Evolutionary conservation across 2,888 invertebrate species (phyloP).

Genomic region (Norana najaformis): DNA sequence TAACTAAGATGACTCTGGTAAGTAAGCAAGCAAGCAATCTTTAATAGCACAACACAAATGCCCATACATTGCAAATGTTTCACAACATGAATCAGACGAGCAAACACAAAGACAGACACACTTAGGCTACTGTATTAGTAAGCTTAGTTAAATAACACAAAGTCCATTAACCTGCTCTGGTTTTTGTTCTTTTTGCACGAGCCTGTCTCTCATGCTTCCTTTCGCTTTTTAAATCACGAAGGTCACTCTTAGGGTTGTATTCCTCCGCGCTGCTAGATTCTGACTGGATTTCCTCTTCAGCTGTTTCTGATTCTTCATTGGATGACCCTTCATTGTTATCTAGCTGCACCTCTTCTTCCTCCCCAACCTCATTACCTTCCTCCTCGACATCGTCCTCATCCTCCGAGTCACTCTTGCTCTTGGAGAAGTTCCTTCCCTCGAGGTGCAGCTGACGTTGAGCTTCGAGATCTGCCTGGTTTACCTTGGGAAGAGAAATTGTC

Average conservation of each 20-base stretch:
- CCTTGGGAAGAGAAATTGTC: background rate
- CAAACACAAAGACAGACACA: too few species aligned
- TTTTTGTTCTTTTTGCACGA: conserved; percentile 30
- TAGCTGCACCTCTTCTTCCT: conserved; percentile 14
- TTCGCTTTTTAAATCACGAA: conserved; percentile 34
- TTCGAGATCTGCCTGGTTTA: conserved; percentile 30
- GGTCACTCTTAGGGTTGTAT: conserved; percentile 33
- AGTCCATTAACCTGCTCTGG: conserved; percentile 29
- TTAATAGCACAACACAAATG: too few species aligned
- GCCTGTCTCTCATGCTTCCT: conserved; percentile 30
- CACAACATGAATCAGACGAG: too few species aligned
- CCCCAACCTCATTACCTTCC: background rate
- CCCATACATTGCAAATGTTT: too few species aligned
- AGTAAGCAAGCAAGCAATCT: too few species aligned
- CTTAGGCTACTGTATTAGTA: background rate
- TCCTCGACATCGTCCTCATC: conserved; percentile 26
- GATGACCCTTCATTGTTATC: conserved; percentile 13
- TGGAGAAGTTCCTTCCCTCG: conserved; percentile 34
- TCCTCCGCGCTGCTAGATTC: conserved; percentile 36
- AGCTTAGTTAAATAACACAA: background rate
- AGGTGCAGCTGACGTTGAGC: conserved; percentile 41
- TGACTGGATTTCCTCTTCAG: conserved; percentile 28
- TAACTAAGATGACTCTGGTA: too few species aligned
- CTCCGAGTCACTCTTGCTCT: background rate
- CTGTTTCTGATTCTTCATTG: conserved; percentile 30